These are phyloP conservation scores for Catocala nupta DNA, from an alignment of 2,888 invertebrate species.

Conservation along the genomic window DNA sequence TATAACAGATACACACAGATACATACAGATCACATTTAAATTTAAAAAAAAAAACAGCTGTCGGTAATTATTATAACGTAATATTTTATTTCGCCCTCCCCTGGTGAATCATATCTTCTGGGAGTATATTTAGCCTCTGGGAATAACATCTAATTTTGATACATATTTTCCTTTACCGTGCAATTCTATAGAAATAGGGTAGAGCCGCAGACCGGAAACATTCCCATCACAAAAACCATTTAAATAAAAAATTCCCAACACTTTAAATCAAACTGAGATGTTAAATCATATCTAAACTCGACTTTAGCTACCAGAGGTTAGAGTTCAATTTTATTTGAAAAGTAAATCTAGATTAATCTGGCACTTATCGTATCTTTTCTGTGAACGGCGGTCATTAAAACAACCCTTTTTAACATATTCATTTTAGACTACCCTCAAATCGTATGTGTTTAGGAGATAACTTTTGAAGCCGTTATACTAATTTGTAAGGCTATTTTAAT, in stretches of 20 bases:
- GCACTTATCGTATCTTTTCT: constrained; percentile 33
- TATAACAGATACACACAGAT: too few relatives aligned
- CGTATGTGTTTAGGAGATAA: constrained; percentile 22
- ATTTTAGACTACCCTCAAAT: constrained; percentile 28
- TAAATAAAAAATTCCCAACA: constrained; percentile 37
- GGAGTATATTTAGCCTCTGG: not conserved
- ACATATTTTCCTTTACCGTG: constrained; percentile 27
- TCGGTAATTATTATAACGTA: too few relatives aligned
- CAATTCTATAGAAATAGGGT: constrained; percentile 23
- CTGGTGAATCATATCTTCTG: not conserved
- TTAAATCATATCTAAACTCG: not conserved
- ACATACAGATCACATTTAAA: too few relatives aligned
- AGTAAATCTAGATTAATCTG: constrained; percentile 22
- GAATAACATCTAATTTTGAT: constrained; percentile 33
- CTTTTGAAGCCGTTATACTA: constrained; percentile 5
- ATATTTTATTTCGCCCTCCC: not conserved
- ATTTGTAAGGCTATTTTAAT: constrained; percentile 8
- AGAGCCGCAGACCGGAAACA: constrained; percentile 18
- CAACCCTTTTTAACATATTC: constrained; percentile 42
- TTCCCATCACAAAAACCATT: constrained; percentile 36
- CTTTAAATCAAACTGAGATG: constrained; percentile 33
- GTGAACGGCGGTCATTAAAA: constrained; percentile 26
- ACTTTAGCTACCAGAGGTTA: rapidly evolving
- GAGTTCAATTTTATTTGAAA: constrained; percentile 14
- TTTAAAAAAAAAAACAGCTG: too few relatives aligned